phyloP scores from a whole-genome alignment of 2,113 vertebrate species.

The Cathartes aura region DNA sequence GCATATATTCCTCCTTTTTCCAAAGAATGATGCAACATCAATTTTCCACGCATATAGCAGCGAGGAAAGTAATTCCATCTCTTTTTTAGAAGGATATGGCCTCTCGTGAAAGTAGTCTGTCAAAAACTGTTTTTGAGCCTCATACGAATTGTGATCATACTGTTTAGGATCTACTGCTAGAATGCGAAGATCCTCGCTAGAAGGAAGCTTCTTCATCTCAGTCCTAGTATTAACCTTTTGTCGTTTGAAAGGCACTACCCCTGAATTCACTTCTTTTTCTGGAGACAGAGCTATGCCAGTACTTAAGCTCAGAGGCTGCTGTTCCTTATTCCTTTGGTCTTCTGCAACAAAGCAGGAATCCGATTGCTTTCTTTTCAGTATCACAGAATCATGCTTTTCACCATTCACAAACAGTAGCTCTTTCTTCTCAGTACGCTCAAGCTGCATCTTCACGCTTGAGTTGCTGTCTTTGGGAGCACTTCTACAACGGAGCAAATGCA shows the following conservation, averaged over 20 bases:
- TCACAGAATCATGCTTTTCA: conserved; percentile 34
- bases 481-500: conserved; percentile 90
- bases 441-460: conserved; percentile 58
- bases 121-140: conserved; percentile 88
- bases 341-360: conserved; percentile 47
- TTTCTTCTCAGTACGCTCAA: conserved; percentile 44
- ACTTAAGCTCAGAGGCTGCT: neutral
- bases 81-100: conserved; percentile 87
- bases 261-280: conserved; percentile 19
- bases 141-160: conserved; percentile 74
- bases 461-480: conserved; percentile 88
- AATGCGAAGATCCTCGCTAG: conserved; percentile 65
- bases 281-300: neutral
- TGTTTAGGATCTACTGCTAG: conserved; percentile 82
- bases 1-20: conserved; percentile 85
- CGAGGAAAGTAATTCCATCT: conserved; percentile 83
- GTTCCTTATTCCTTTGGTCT: conserved; percentile 59
- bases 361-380: conserved; percentile 69
- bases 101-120: conserved; percentile 89
- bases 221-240: conserved; percentile 75
- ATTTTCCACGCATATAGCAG: conserved; percentile 83
- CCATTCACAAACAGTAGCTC: conserved; percentile 65
- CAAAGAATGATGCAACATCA: conserved; percentile 87
- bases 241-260: conserved; percentile 77
- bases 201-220: conserved; percentile 18